Base-by-base conservation (phyloP, 2,797 vertebrate genomes). In the Chelon labrosus region DNA sequence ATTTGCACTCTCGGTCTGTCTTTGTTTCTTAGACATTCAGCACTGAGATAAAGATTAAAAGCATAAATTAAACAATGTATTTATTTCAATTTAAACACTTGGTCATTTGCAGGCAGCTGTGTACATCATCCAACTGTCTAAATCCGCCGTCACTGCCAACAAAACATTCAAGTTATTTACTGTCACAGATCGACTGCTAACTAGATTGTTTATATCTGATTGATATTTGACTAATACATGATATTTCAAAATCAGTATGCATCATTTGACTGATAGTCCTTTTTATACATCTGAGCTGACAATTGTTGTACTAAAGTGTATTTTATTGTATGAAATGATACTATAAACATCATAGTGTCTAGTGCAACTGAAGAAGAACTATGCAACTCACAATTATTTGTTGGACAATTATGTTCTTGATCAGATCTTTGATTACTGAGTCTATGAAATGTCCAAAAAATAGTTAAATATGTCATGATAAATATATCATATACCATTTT, bases 1-100 rank as follows among this genome's bases (percentile, higher is more conserved):
- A 85, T 88, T 85, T 85, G 77, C 80, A 62, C 73, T 75, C 74
- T 81, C 66, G 47, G 67, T n/a, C 54, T 76, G 59, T 78, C 67
- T 81, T 65, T 80, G 67, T 70, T 57, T 75, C 61, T 31, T 79
- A 62, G 66, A 77, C 76, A 82, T 72, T n/a, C 53, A 83, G 53
- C 66, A 38, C 59, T 59, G 13, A 78, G 41, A 68, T 42, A 66
- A 67, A 67, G 54, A 80, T 77, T 70, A 73, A 77, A 75, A 81
- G 65, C 74, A 73, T 74, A 88, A 87, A 83, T 62, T 61, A 56
- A 22, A 55, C 56, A 51, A 79, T 66, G 31, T 35, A 73, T 77
- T 69, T 58, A 14, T 71, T 75, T 85, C 20, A 72, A 70, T 79
- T 79, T 68, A 58, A 68, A 64, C 5, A 25, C 60, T 75, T 53